These are phyloP conservation scores for Apeira syringaria DNA, from an alignment of 2,888 invertebrate genomes.

Conservation along the genomic window DNA sequence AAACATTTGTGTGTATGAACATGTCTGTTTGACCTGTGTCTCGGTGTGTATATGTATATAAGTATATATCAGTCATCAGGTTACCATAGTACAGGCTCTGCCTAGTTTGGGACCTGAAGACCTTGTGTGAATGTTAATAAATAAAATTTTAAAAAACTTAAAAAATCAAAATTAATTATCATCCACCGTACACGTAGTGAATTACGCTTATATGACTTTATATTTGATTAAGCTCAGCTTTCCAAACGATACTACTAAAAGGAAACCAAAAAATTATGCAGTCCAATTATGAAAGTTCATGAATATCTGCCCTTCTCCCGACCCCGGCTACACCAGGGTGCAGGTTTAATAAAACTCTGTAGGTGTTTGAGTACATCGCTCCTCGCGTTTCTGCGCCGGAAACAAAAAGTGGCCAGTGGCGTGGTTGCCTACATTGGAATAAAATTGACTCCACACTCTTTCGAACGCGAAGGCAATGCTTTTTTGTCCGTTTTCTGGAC, in stretches of 20 bases:
- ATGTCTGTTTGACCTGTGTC: too few species aligned
- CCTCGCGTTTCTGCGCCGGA: slow-evolving; percentile 79
- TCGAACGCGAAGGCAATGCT: slow-evolving; percentile 78
- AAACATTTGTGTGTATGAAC: too few species aligned
- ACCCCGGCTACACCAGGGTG: slow-evolving; percentile 21
- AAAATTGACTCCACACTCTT: slow-evolving; percentile 84
- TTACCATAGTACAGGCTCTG: too few species aligned
- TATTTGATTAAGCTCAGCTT: slow-evolving; percentile 1
- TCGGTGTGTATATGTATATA: too few species aligned
- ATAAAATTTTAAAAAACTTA: too few species aligned
- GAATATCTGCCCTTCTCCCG: slow-evolving; percentile 28
- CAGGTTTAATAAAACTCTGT: slow-evolving; percentile 77
- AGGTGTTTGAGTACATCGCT: slow-evolving; percentile 80
- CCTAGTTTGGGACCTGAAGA: too few species aligned
- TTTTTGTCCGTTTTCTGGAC: slow-evolving; percentile 72
- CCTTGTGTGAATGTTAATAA: too few species aligned
- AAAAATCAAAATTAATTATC: too few species aligned
- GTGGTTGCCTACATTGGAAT: slow-evolving; percentile 83
- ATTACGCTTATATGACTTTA: not conserved
- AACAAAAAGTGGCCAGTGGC: slow-evolving; percentile 81
- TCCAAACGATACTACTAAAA: slow-evolving; percentile 24
- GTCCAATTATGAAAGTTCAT: slow-evolving; percentile 35
- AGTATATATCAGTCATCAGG: too few species aligned
- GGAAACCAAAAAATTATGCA: slow-evolving; percentile 33
- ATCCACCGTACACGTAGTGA: too few species aligned